Base-by-base conservation (phyloP, 2,113 vertebrate genomes). In the Dromiciops gliroides region DNA sequence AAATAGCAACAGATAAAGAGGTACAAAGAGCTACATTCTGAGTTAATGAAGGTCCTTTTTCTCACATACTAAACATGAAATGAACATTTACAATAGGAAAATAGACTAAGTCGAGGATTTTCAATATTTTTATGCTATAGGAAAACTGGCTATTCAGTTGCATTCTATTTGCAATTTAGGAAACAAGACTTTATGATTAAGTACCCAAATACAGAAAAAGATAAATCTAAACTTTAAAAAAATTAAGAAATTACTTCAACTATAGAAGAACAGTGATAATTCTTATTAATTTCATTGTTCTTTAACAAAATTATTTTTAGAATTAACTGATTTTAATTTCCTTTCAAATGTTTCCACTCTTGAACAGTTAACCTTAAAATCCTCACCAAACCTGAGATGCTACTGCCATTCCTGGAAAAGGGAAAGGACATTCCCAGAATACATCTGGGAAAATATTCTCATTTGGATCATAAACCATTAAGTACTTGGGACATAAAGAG, bases 331-430 rank as follows among this genome's bases (percentile, higher is more conserved):
- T 44, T 75, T 67, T 67, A 67, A 56, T 37, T 53, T 53, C 52
- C 52, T 53, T 52, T 53, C 31, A 60, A 60, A 60, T 31, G 31
- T 75, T 75, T 44, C 67, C 67, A 22, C 91, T 51, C 56, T 49
- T 93, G 31, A 97, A 94, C 14, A n/a, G 23, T 49, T 95, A 90
- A 95, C 51, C 48, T 92, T 22, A 93, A 92, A 92, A 9, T 95
- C 95, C 75, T 96, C 92, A 91, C 19, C 52, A 97, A 90, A 96
- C 5, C 50, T 92, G 53, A 95, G 96, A 90, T 75, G 94, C n/a
- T 93, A 92, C n/a, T 67, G 53, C 4, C 51, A 44, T 75, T 75
- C 37, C 48, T 95, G 44, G 2, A 97, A 91, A 94, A 89, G 31
- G 96, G 94, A 96, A 48, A 48, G 1, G 90, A 48, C 92, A 94